Conservation (phyloP, 1,140 invertebrate genomes). For the Camponotus vicinus region DNA sequence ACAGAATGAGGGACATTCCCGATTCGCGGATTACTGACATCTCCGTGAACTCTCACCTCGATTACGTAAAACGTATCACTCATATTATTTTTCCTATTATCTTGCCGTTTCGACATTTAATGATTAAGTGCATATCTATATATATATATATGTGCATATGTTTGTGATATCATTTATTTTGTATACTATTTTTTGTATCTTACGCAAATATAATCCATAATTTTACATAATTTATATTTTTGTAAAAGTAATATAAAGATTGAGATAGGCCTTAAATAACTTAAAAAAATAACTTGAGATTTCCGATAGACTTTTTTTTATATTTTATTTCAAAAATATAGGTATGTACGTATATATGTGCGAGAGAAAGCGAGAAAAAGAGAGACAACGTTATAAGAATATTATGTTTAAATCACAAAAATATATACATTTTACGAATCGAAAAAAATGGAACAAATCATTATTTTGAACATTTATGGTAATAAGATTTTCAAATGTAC, state of each 20-base stretch:
- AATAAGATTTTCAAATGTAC: no score
- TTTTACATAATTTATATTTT: background rate
- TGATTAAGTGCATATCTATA: background rate
- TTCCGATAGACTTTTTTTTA: background rate
- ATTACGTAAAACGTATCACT: background rate
- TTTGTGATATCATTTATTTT: background rate
- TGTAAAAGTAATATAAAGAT: background rate
- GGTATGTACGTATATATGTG: no score
- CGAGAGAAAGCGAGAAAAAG: no score
- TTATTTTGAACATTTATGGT: no score
- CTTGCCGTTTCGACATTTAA: background rate
- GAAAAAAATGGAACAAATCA: no score
- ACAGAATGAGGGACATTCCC: slow-evolving; percentile 14
- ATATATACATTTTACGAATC: no score
- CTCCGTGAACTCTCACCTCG: background rate
- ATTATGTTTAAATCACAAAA: no score
- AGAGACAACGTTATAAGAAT: no score
- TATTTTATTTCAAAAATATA: background rate
- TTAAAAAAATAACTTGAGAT: background rate
- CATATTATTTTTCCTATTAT: slow-evolving; percentile 35
- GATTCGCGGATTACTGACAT: background rate
- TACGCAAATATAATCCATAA: background rate
- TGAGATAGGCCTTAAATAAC: background rate
- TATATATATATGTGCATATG: background rate
- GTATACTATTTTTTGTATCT: no score